Conservation (phyloP, 2,888 invertebrate genomes). For the Tachystola acroxantha region DNA sequence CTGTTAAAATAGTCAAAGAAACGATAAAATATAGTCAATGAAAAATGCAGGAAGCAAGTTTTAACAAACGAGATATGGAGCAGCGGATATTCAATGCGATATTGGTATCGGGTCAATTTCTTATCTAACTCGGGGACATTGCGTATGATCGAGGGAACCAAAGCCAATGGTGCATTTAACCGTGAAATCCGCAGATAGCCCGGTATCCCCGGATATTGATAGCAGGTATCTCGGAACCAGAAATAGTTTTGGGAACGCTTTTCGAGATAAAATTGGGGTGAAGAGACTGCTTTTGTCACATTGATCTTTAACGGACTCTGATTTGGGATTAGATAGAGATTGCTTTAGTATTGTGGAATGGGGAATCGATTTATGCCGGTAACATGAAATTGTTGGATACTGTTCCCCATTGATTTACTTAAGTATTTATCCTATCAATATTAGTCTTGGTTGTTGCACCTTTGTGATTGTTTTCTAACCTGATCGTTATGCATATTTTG, state of each 20-base stretch:
- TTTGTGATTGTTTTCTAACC: no score
- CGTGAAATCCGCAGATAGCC: constrained; percentile 72
- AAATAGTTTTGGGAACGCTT: constrained; percentile 54
- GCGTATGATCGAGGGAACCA: constrained; percentile 57
- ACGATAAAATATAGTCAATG: no score
- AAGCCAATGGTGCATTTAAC: constrained; percentile 68
- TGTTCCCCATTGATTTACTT: no score
- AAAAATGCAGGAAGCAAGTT: no score
- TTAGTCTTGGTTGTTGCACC: no score
- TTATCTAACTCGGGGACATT: constrained; percentile 58
- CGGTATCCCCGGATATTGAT: constrained; percentile 66
- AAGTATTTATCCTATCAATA: no score
- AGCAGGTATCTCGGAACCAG: constrained; percentile 59
- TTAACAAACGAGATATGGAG: no score
- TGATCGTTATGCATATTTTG: no score
- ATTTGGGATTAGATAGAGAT: neutral
- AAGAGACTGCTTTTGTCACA: constrained; percentile 33
- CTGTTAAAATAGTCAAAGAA: no score
- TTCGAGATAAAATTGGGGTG: constrained; percentile 42
- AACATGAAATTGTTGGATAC: no score
- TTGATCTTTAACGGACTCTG: constrained; percentile 11
- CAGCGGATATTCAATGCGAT: constrained; percentile 5
- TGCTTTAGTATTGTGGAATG: neutral
- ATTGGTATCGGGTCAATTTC: constrained; percentile 51
- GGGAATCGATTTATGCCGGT: no score